phyloP scores from a whole-genome alignment of 2,113 vertebrate species.

The Aptenodytes patagonicus region DNA sequence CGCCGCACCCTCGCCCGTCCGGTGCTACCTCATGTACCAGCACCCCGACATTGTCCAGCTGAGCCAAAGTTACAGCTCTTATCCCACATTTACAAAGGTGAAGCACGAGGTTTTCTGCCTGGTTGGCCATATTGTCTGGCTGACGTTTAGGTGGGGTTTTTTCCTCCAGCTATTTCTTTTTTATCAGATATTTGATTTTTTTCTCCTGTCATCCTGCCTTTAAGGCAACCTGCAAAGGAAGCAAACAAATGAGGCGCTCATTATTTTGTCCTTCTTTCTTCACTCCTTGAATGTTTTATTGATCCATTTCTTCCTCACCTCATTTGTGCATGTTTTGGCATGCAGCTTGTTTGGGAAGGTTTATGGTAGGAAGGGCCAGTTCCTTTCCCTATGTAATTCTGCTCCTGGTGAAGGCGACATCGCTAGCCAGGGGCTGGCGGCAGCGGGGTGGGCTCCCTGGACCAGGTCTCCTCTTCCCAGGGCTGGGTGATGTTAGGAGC shows the following conservation, averaged over 20 bases:
- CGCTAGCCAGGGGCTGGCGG: accelerated
- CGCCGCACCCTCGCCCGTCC: background rate
- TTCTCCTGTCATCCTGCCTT: background rate
- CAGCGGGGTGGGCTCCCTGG: background rate
- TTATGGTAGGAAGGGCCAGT: background rate
- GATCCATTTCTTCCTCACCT: background rate
- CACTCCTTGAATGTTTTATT: background rate
- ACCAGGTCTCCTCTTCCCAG: background rate
- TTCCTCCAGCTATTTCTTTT: background rate
- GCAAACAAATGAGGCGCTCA: background rate
- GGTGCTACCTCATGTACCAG: accelerated
- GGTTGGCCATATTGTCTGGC: accelerated
- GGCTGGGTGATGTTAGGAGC: background rate
- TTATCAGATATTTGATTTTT: background rate
- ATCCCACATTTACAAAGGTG: background rate
- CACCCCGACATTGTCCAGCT: accelerated
- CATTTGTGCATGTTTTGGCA: background rate
- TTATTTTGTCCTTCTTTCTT: background rate
- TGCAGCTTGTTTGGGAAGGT: background rate
- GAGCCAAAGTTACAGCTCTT: accelerated
- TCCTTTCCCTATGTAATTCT: background rate
- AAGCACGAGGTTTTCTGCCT: background rate
- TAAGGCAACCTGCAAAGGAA: background rate
- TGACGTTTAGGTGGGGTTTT: background rate
- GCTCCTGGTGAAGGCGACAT: background rate